Base-by-base conservation (phyloP, 2,797 vertebrate genomes). In the Poeciliopsis presidionis region DNA sequence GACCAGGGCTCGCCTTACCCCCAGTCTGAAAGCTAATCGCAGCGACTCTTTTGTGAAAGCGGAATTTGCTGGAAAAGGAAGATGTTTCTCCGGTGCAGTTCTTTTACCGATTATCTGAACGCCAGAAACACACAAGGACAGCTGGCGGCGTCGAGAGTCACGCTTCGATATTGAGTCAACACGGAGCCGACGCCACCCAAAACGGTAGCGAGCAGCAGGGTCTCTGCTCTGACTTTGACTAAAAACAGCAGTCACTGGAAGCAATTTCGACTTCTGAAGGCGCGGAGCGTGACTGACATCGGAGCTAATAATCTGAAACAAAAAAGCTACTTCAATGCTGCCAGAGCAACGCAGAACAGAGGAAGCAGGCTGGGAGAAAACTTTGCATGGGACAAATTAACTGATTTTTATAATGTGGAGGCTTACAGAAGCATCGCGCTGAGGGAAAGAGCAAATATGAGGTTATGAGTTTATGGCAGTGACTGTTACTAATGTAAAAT, bases 1-100 rank as follows among this genome's bases (percentile, higher is more conserved):
- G 87, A 83, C 76, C 86, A 7, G 79, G 75, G 77, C 82, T 85
- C 30, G 36, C 88, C 86, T 88, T 82, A 78, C 76, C 80, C 39
- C 39, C 72, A 9, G 30, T 51, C 43, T 61, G 81, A 63, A 59
- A 82, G 78, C 75, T 91, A 85, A 92, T 79, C 49, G 41, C 61
- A 4, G 76, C 7, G 71, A 87, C 76, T 81, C 82, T 76, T 84
- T 30, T 3, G 4, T 39, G 46, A 51, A 86, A 78, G 77, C 49
- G 0, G 75, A 63, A 67, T 53, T 69, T 63, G 70, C 45, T 33
- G 11, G 51, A 72, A 55, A 9, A 1, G 51, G 53, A 57, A 73
- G 36, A 47, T 41, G 73, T 76, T 22, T 79, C 30, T 79, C 41
- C 5, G 73, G 70, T 61, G 5, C 71, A 39, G 39, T 70, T 28